phyloP scores from a whole-genome alignment of 2,797 vertebrate genomes.

The Catostomus latipinnis region DNA sequence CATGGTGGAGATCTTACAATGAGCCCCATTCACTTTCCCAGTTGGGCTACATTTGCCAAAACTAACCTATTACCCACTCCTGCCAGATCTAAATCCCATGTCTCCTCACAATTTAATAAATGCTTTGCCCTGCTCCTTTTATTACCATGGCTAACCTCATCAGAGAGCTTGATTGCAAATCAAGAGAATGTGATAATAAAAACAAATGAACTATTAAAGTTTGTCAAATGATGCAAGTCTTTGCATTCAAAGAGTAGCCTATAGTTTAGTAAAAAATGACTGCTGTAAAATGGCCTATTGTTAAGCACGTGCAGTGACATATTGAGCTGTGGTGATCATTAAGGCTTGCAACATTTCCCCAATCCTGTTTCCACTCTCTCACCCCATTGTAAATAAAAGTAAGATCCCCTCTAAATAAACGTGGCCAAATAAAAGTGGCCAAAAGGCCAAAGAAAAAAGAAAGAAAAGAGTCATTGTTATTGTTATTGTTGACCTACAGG shows the following conservation, averaged over 20 bases:
- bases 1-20: slow-evolving; percentile 29
- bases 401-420: too few species aligned
- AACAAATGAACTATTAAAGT: slow-evolving; percentile 11
- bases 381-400: too few species aligned
- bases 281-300: too few species aligned
- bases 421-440: too few species aligned
- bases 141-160: slow-evolving; percentile 20
- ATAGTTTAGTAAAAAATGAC: neutral
- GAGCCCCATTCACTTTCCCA: slow-evolving; percentile 36
- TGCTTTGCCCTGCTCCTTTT: slow-evolving; percentile 40
- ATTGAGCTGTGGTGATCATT: neutral
- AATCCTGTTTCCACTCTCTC: too few species aligned
- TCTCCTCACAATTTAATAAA: slow-evolving; percentile 64
- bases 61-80: slow-evolving; percentile 32
- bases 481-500: too few species aligned
- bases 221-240: slow-evolving; percentile 5
- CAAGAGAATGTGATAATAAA: slow-evolving; percentile 30
- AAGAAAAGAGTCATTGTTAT: too few species aligned
- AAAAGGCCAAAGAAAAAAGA: too few species aligned
- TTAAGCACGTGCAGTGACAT: neutral
- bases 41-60: slow-evolving; percentile 34
- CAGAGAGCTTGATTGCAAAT: slow-evolving; percentile 31
- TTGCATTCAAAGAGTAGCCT: slow-evolving; percentile 1
- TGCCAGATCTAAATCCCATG: slow-evolving; percentile 54
- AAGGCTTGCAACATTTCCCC: neutral